Conservation (phyloP, 1,140 invertebrate species). For the Globodera rostochiensis region DNA sequence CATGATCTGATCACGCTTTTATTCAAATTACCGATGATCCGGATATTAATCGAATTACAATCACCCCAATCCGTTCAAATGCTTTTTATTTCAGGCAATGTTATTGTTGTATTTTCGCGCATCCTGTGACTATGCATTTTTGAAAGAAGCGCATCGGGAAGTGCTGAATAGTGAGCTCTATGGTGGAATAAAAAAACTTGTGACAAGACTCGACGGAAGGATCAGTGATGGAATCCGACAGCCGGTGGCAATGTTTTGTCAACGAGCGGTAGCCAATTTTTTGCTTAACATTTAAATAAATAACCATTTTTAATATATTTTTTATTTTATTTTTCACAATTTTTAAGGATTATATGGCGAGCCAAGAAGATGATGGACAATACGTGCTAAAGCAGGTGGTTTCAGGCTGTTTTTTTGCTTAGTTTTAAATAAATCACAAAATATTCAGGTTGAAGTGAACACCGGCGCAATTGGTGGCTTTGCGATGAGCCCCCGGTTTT, state of each 20-base stretch:
- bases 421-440: not conserved
- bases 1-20: too few species aligned
- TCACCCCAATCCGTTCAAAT: not conserved
- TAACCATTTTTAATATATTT: not conserved
- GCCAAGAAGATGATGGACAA: not conserved
- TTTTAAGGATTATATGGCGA: not conserved
- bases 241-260: not conserved
- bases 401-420: too few species aligned
- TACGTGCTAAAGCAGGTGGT: not conserved
- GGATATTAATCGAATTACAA: too few species aligned
- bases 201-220: not conserved
- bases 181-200: not conserved
- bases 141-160: not conserved
- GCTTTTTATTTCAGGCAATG: not conserved
- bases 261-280: not conserved
- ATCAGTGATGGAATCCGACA: not conserved
- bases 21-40: too few species aligned
- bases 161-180: not conserved
- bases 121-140: not conserved
- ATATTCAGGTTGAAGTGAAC: not conserved
- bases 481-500: not conserved
- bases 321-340: not conserved
- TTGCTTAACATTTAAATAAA: too few species aligned
- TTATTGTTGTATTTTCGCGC: not conserved
- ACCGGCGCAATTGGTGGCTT: not conserved